phyloP scores from a whole-genome alignment of 2,888 invertebrate genomes.

The Ganaspis brasiliensis region DNA sequence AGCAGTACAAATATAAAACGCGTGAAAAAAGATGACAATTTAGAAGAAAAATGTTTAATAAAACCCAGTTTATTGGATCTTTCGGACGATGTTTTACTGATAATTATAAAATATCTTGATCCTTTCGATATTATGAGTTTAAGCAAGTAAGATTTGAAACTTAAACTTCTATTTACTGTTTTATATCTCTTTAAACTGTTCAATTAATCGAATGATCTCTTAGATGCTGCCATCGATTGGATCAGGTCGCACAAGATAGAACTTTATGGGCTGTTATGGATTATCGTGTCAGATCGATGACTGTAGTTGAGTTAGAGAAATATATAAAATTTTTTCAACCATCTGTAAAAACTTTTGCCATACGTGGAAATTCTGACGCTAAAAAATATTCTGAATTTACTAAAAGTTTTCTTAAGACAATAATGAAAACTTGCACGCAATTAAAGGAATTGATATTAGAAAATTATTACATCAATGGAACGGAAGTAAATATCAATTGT shows the following conservation, averaged over 20 bases:
- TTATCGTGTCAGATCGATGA: slow-evolving; percentile 74
- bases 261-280: slow-evolving; percentile 83
- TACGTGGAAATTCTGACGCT: slow-evolving; percentile 71
- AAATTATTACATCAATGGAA: slow-evolving; percentile 82
- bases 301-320: slow-evolving; percentile 78
- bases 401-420: slow-evolving; percentile 73
- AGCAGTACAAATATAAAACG: slow-evolving; percentile 71
- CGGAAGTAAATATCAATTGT: slow-evolving; percentile 80
- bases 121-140: slow-evolving; percentile 81
- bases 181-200: slow-evolving; percentile 3
- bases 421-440: slow-evolving; percentile 77
- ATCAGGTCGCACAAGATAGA: slow-evolving; percentile 81
- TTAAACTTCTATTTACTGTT: too few species aligned
- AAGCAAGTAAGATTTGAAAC: slow-evolving; percentile 37
- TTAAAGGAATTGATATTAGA: slow-evolving; percentile 81
- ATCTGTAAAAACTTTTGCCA: slow-evolving; percentile 77
- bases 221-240: slow-evolving; percentile 82
- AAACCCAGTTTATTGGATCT: slow-evolving; percentile 80
- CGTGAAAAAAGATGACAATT: slow-evolving; percentile 58
- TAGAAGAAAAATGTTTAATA: slow-evolving; percentile 17
- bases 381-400: slow-evolving; percentile 77
- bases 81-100: slow-evolving; percentile 84
- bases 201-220: slow-evolving; percentile 12
- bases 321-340: slow-evolving; percentile 80
- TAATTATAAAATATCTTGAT: slow-evolving; percentile 81